phyloP scores from a whole-genome alignment of 1,140 invertebrate genomes.

The Eulimnadia texana region DNA sequence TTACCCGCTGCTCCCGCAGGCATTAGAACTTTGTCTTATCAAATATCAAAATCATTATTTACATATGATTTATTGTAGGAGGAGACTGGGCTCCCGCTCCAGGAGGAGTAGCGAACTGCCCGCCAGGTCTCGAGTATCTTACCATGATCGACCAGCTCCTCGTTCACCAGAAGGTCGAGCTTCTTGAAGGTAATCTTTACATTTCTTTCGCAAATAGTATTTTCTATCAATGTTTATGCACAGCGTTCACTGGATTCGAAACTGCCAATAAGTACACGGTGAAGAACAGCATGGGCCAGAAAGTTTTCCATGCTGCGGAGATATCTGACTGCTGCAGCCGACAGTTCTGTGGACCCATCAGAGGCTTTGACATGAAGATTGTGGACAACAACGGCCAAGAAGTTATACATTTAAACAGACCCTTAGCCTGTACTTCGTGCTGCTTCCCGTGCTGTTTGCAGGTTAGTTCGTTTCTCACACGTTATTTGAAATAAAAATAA shows the following conservation, averaged over 20 bases:
- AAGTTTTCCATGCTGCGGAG: constrained; percentile 70
- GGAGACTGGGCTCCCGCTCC: background rate
- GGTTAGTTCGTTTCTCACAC: constrained; percentile 28
- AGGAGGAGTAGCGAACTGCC: constrained; percentile 47
- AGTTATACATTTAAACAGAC: constrained; percentile 58
- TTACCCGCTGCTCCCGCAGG: background rate
- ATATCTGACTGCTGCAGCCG: constrained; percentile 62
- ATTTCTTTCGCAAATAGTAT: constrained; percentile 6
- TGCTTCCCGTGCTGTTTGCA: constrained; percentile 74
- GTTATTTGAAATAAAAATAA: background rate
- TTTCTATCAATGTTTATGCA: constrained; percentile 17
- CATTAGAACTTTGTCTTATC: too few relatives aligned
- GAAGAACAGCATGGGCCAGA: constrained; percentile 57
- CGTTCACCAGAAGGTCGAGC: constrained; percentile 73
- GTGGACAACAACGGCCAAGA: constrained; percentile 60
- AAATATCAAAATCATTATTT: too few relatives aligned
- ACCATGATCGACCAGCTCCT: constrained; percentile 74
- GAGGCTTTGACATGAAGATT: constrained; percentile 75
- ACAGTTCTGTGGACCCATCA: constrained; percentile 55
- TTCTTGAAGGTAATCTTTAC: constrained; percentile 49
- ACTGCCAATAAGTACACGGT: constrained; percentile 78
- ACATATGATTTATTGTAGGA: too few relatives aligned
- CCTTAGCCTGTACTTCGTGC: constrained; percentile 58
- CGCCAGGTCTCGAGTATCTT: constrained; percentile 83
- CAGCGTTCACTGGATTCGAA: constrained; percentile 68